These are phyloP conservation scores for Macrosteles quadrilineatus DNA, from an alignment of 1,140 invertebrate genomes.

Conservation along the genomic window DNA sequence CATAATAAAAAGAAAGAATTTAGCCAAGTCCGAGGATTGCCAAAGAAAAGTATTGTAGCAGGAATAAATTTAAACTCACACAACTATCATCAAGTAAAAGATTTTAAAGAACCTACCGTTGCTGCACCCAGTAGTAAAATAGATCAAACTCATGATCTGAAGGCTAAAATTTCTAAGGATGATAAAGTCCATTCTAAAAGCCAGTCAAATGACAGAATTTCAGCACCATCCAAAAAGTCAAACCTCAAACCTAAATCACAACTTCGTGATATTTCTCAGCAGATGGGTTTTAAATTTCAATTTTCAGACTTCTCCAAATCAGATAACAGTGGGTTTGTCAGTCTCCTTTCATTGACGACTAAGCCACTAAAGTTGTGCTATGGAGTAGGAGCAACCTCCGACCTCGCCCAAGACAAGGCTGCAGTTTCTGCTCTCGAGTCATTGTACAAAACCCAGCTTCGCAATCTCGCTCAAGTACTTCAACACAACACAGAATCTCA, in stretches of 20 bases:
- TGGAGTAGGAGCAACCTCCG: not conserved
- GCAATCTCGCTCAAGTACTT: not conserved
- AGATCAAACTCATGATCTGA: no score
- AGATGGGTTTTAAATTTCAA: conserved; percentile 1
- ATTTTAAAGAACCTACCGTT: no score
- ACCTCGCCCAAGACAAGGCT: not conserved
- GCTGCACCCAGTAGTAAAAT: no score
- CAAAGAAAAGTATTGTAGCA: no score
- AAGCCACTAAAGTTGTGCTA: not conserved
- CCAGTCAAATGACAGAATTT: no score
- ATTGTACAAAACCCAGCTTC: not conserved
- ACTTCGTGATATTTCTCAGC: not conserved
- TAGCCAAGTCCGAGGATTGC: no score
- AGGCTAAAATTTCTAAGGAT: no score
- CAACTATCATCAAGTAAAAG: no score
- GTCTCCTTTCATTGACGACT: not conserved
- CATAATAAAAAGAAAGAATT: no score
- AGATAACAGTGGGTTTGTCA: not conserved
- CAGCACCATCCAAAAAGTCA: not conserved
- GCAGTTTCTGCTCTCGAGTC: not conserved
- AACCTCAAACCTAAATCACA: not conserved
- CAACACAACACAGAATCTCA: no score
- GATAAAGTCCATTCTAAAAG: no score
- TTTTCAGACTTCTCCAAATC: not conserved
- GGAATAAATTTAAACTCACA: no score